Base-by-base conservation (phyloP, 2,888 invertebrate species). In the Julus scanicus region DNA sequence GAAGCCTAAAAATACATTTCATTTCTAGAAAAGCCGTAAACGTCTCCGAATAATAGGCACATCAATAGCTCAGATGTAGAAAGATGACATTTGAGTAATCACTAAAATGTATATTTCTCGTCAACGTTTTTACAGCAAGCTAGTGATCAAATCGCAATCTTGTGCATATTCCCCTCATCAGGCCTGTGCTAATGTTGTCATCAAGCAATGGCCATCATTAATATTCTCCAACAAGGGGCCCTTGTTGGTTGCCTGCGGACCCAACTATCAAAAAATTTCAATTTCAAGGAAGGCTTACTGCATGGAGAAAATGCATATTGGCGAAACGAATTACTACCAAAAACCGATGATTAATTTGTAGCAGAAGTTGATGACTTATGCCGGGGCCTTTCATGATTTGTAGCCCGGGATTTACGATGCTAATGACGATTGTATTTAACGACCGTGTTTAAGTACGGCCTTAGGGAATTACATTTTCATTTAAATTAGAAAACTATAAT, bases 381-480 rank as follows among this genome's bases (percentile, higher is more conserved):
- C 53, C 2, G 11, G 15, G 53, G 53, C 53, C 13, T 53, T 13
- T 15, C 53, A 53, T 15, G 53, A 53, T 53, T 53, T 53, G 53
- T 53, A 13, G 53, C 13, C 13, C 3, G 17, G 53, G 53, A 53
- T 53, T 53, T 53, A 17, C 53, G 13, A 53, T 53, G 53, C 53
- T 53, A 53, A 53, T 53, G 53, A 53, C 53, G 53, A 53, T 53
- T 53, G 53, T 53, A 53, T 53, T 53, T 53, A 53, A 53, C 53
- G 53, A 53, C 53, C 53, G 13, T 49, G 49, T 49, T 49, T 49
- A 49, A 53, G 53, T 13, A 53, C 53, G 53, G 3, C 53, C 53
- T 15, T 53, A 13, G 53, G 53, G 53, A 53, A 53, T 17, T 11
- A 11, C 15, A 53, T 53, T 53, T 53, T 53, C 53, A 53, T 53